phyloP scores from a whole-genome alignment of 2,113 vertebrate species.

The Machaerirhynchus nigripectus region DNA sequence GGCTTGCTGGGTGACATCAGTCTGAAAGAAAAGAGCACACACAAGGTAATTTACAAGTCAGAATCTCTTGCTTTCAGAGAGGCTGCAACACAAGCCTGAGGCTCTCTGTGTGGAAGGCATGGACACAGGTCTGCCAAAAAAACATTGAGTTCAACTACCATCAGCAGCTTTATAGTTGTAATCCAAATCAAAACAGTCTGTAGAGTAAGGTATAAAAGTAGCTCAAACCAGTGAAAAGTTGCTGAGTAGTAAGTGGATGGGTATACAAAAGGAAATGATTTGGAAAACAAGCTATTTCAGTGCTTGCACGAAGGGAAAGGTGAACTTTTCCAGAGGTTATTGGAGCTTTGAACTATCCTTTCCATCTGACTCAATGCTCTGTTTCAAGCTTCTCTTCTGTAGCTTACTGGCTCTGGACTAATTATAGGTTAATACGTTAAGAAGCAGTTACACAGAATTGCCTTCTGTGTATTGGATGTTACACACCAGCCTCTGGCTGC shows the following conservation, averaged over 20 bases:
- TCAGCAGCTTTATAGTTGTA: neutral
- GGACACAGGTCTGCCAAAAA: neutral
- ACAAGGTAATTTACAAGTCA: neutral
- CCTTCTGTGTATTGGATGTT: constrained; percentile 54
- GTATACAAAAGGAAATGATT: neutral
- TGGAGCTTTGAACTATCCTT: neutral
- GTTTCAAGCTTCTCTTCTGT: constrained; percentile 8
- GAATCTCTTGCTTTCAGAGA: neutral
- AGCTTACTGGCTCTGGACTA: constrained; percentile 41
- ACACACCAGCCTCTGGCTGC: constrained; percentile 53
- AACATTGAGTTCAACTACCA: neutral
- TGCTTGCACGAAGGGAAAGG: neutral
- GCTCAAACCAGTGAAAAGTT: neutral
- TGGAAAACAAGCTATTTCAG: neutral
- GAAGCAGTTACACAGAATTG: constrained; percentile 53
- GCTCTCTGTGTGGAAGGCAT: neutral
- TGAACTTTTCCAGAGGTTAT: constrained; percentile 11
- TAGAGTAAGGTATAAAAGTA: neutral
- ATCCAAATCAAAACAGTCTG: neutral
- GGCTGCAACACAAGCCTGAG: neutral
- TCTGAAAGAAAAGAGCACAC: neutral
- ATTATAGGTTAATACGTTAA: constrained; percentile 67
- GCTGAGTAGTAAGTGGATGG: neutral
- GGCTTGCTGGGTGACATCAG: neutral
- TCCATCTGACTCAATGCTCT: constrained; percentile 4